Conservation (phyloP, 2,797 vertebrate species). For the Gobionotothen gibberifrons region DNA sequence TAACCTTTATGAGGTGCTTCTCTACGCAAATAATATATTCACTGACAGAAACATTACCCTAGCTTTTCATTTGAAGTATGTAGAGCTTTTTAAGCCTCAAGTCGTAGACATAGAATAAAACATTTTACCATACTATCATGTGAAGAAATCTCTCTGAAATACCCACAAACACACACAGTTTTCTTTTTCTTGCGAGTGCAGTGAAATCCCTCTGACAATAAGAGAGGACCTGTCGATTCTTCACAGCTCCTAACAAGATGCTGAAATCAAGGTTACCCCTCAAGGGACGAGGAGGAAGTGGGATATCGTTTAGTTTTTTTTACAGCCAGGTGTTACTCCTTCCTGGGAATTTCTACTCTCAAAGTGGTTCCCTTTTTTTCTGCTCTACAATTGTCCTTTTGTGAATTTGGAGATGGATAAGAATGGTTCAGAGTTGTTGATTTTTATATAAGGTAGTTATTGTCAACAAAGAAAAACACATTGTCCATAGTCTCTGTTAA, state of each 20-base stretch:
- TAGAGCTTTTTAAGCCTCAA: background rate
- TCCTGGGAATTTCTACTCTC: slow-evolving; percentile 47
- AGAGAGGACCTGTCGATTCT: slow-evolving; percentile 36
- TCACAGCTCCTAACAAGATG: slow-evolving; percentile 58
- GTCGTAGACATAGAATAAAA: background rate
- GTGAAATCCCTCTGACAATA: slow-evolving; percentile 43
- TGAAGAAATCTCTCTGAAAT: background rate
- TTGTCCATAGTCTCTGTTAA: background rate
- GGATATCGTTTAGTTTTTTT: slow-evolving; percentile 63
- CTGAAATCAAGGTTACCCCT: slow-evolving; percentile 64
- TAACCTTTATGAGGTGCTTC: background rate
- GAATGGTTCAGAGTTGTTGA: background rate
- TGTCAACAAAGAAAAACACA: background rate
- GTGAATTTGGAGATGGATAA: slow-evolving; percentile 12
- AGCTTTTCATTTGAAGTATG: background rate
- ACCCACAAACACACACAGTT: background rate
- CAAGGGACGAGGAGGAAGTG: slow-evolving; percentile 50
- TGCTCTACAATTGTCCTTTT: slow-evolving; percentile 19
- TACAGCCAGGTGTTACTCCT: slow-evolving; percentile 60
- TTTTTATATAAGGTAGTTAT: background rate
- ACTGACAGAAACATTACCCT: background rate
- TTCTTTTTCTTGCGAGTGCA: background rate
- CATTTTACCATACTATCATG: slow-evolving; percentile 3
- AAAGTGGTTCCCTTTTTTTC: slow-evolving; percentile 24
- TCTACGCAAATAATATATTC: background rate